Evolutionary conservation across 2,797 vertebrate genomes (phyloP), one percentile per base, ranked within the genome.

Genomic region (Emys orbicularis): DNA sequence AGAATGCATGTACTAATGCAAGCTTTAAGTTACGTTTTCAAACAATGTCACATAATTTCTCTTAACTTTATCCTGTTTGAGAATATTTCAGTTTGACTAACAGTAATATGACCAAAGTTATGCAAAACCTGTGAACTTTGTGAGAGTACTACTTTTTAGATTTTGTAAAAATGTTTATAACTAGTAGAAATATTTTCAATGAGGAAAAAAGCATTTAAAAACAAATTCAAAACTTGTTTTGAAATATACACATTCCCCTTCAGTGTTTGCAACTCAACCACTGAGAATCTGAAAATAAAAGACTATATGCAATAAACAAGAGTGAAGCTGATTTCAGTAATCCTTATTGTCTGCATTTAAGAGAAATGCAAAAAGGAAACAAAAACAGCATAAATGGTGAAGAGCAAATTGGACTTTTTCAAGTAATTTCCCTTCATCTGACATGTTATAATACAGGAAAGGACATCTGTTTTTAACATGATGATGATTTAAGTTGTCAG

Each of bases 41-140:
- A 61, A 95, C 15, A 47, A 34, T 90, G 88, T 95, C 93, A 94
- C 87, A 90, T 96, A 88, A 93, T 96, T 94, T 89, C 87, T 95
- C 89, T 93, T 90, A 97, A 86, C 93, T 94, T 94, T 29, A 29
- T 31, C 81, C 91, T 68, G 59, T 37, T 9, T 90, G 94, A 95
- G 90, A 52, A 91, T 95, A 81, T 93, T 92, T 86, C 91, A n/a
- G 87, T 50, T 72, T 57, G 88, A 97, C 94, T 88, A 81, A 50
- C 34, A 83, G 77, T 95, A 84, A 59, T 49, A 1, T 6, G 87
- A 90, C 15, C 34, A 83, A 97, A 95, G 95, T 92, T 88, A 77
- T 19, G 29, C 25, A 2, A 86, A 92, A 84, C 83, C 56, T 94
- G n/a, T 92, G 76, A 88, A 41, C 65, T 72, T 41, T 12, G 19